phyloP scores from a whole-genome alignment of 1,140 invertebrate species.

The Micrasema minimum region DNA sequence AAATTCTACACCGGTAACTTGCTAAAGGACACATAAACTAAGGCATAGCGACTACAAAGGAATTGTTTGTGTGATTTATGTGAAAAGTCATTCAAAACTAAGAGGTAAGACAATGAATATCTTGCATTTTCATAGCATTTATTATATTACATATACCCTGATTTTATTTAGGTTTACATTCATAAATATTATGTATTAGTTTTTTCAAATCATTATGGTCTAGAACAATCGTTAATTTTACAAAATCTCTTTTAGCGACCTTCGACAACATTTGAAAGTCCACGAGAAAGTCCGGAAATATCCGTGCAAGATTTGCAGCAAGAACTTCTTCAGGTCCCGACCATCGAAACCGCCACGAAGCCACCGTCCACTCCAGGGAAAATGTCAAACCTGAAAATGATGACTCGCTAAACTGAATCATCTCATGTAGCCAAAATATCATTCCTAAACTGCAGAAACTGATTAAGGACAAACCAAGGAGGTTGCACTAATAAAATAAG shows the following conservation, averaged over 20 bases:
- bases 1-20: slow-evolving; percentile 38
- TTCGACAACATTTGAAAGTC: slow-evolving; percentile 34
- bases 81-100: slow-evolving; percentile 42
- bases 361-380: slow-evolving; percentile 36
- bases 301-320: slow-evolving; percentile 38
- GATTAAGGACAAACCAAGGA: too few relatives aligned
- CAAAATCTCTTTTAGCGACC: slow-evolving; percentile 35
- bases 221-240: too few relatives aligned
- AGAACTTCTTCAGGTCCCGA: slow-evolving; percentile 39
- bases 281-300: slow-evolving; percentile 36
- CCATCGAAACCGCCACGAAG: slow-evolving; percentile 39
- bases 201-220: too few relatives aligned
- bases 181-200: too few relatives aligned
- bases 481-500: too few relatives aligned
- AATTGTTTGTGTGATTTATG: slow-evolving; percentile 20
- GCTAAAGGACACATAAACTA: slow-evolving; percentile 33
- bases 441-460: too few relatives aligned
- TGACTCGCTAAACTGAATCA: slow-evolving; percentile 3
- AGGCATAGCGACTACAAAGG: slow-evolving; percentile 24
- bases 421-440: too few relatives aligned
- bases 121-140: too few relatives aligned
- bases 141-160: too few relatives aligned
- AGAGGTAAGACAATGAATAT: slow-evolving; percentile 15
- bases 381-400: slow-evolving; percentile 22
- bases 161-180: too few relatives aligned